Percentiles rank a stretch among this genome's conserved stretches.
Conservation (phyloP, 35 echinoderm and acorn worm genomes). For the Apostichopus californicus region DNA sequence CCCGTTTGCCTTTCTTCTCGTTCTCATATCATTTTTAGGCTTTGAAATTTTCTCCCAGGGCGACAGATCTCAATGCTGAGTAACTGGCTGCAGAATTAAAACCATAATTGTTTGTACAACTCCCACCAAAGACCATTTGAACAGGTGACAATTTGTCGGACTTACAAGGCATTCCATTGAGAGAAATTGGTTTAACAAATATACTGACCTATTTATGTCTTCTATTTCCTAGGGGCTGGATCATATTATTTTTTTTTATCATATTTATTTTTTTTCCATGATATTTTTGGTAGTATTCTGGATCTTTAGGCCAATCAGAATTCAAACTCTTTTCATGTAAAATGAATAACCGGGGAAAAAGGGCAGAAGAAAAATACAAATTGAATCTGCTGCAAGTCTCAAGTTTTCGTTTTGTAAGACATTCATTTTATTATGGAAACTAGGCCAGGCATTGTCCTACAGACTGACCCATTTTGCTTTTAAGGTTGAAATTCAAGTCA, state of each 20-base stretch:
- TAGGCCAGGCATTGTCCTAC: conserved; percentile 3
- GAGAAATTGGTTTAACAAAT: conserved; percentile 43
- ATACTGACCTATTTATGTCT: conserved; percentile 39
- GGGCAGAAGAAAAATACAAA: background rate
- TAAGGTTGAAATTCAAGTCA: background rate
- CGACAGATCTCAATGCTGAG: background rate
- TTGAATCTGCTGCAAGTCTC: background rate
- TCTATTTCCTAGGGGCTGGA: conserved; percentile 6
- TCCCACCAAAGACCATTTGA: background rate
- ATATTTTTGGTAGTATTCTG: too few relatives aligned
- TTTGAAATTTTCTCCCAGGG: conserved; percentile 1
- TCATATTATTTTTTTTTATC: conserved; percentile 1
- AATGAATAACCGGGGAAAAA: background rate
- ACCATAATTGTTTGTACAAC: conserved; percentile 36
- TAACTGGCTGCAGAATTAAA: background rate
- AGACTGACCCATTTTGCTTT: background rate
- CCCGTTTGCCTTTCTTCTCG: background rate
- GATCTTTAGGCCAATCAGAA: too few relatives aligned
- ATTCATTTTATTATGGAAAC: background rate
- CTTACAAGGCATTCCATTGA: conserved; percentile 33
- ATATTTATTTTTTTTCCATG: background rate
- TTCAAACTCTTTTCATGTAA: background rate
- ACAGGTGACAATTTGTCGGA: conserved; percentile 43
- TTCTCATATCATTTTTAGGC: background rate
- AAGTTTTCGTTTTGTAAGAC: background rate